Evolutionary conservation across 2,113 vertebrate genomes (phyloP).

Genomic region (Elanus axillaris): DNA sequence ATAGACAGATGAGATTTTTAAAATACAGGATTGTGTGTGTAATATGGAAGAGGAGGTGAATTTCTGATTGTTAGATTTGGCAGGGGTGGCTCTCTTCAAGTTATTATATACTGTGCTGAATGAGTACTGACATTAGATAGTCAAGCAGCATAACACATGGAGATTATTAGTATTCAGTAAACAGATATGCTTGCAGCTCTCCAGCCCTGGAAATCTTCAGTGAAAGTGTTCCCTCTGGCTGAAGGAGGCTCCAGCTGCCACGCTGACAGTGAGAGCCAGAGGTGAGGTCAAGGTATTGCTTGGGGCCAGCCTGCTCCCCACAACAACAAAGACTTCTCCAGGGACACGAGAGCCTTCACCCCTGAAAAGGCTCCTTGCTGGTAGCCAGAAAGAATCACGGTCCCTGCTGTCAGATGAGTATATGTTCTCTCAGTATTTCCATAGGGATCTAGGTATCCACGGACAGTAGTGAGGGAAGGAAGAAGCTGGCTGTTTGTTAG

Average conservation of each 20-base stretch:
- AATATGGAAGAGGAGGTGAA: background rate
- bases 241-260: conserved; percentile 40
- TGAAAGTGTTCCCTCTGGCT: background rate
- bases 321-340: background rate
- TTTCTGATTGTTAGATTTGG: background rate
- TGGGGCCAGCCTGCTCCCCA: background rate
- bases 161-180: conserved; percentile 49
- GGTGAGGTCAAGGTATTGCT: background rate
- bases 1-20: background rate
- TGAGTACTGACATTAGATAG: background rate
- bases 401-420: background rate
- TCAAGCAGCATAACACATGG: background rate
- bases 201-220: background rate
- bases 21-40: background rate
- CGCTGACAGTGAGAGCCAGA: background rate
- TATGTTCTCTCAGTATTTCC: background rate
- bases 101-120: background rate
- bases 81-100: background rate
- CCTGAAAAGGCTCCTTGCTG: background rate
- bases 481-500: background rate
- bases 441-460: background rate
- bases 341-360: background rate
- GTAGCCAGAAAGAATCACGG: background rate
- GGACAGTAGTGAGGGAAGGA: background rate
- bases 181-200: background rate